Conservation (phyloP, 2,888 invertebrate genomes). For the Ceraclea dissimilis region DNA sequence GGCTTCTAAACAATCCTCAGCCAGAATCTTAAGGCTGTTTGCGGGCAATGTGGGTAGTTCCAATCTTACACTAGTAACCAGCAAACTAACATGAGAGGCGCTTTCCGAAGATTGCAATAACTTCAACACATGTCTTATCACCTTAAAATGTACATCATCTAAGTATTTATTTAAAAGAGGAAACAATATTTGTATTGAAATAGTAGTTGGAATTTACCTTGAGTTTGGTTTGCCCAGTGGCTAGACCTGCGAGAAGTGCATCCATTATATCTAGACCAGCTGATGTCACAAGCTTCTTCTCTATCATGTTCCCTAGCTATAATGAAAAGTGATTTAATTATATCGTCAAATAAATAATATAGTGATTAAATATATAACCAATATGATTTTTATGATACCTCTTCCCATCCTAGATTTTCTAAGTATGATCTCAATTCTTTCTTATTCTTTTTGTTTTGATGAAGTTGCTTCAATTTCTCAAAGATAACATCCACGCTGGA, state of each 20-base stretch:
- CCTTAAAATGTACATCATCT: conserved; percentile 4
- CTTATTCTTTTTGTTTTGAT: conserved; percentile 17
- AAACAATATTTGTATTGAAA: background rate
- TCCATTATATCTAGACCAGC: conserved; percentile 17
- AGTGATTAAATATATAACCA: too few species aligned
- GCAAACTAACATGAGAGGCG: conserved; percentile 9
- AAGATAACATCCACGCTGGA: conserved; percentile 5
- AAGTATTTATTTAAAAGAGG: background rate
- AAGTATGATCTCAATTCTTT: conserved; percentile 9
- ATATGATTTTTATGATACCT: too few species aligned
- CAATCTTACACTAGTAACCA: conserved; percentile 37
- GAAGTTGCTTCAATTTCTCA: conserved; percentile 8
- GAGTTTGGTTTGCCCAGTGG: conserved; percentile 4
- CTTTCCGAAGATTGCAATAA: conserved; percentile 2
- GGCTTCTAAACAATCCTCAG: conserved; percentile 40
- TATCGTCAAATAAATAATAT: too few species aligned
- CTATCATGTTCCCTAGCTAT: conserved; percentile 14
- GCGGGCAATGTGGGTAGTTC: conserved; percentile 35
- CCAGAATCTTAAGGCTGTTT: conserved; percentile 36
- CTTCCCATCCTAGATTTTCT: conserved; percentile 5
- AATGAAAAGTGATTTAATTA: too few species aligned
- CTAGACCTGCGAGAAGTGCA: conserved; percentile 10
- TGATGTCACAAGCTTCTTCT: conserved; percentile 11
- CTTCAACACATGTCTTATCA: conserved; percentile 11
- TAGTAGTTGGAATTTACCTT: conserved; percentile 15